These are phyloP conservation scores for Tadarida brasiliensis DNA, from an alignment of 2,797 vertebrate genomes.

Conservation along the genomic window DNA sequence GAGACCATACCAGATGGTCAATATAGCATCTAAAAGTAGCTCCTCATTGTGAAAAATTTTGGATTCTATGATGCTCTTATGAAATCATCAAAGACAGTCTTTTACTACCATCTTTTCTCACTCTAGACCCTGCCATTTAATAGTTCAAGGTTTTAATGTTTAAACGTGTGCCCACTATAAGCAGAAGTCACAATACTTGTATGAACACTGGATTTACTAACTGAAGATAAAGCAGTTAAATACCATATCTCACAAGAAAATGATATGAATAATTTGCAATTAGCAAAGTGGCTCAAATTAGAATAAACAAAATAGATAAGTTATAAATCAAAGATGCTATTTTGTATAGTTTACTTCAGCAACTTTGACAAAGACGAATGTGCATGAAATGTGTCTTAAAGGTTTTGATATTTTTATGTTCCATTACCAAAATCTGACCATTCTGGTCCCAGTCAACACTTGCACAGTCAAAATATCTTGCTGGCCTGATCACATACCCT, in stretches of 20 bases:
- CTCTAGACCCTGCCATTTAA: not conserved
- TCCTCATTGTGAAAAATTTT: not conserved
- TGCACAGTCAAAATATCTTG: not conserved
- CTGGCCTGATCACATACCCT: not conserved
- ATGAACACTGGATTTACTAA: not conserved
- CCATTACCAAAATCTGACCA: constrained; percentile 18
- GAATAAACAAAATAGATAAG: not conserved
- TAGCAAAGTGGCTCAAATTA: not conserved
- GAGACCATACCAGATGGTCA: not conserved
- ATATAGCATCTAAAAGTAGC: constrained; percentile 22
- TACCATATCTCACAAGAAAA: not conserved
- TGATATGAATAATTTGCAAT: not conserved
- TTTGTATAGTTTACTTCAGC: not conserved
- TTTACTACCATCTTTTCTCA: not conserved
- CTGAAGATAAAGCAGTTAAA: constrained; percentile 27
- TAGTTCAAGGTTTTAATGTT: not conserved
- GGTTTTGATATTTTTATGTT: not conserved
- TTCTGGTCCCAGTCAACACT: not conserved
- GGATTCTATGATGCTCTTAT: not conserved
- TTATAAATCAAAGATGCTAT: not conserved
- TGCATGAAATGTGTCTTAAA: not conserved
- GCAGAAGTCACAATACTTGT: not conserved
- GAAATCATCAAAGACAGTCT: not conserved
- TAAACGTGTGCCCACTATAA: not conserved
- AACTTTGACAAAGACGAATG: not conserved